phyloP scores from a whole-genome alignment of 2,113 vertebrate genomes.

The Scomber japonicus region DNA sequence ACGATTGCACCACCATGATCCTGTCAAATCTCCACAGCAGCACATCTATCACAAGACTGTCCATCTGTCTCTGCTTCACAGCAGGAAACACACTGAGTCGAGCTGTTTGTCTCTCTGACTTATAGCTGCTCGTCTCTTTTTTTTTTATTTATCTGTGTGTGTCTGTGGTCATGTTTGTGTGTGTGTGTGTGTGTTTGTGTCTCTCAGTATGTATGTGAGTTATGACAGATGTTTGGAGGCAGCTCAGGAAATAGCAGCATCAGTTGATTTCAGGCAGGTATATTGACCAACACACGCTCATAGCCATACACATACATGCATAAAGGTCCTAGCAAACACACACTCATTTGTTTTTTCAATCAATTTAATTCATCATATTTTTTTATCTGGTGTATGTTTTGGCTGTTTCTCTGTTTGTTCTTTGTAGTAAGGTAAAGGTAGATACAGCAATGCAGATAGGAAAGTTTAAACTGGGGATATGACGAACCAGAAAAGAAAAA shows the following conservation, averaged over 20 bases:
- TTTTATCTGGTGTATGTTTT: background rate
- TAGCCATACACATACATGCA: background rate
- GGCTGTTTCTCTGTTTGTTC: background rate
- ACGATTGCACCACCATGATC: background rate
- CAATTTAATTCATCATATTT: background rate
- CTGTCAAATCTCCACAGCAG: background rate
- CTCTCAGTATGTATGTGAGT: background rate
- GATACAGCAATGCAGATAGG: background rate
- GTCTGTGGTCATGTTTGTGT: background rate
- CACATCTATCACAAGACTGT: conserved; percentile 25
- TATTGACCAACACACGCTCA: background rate
- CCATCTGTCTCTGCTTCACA: conserved; percentile 10
- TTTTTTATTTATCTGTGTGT: conserved; percentile 6
- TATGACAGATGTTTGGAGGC: conserved; percentile 23
- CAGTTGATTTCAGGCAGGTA: background rate
- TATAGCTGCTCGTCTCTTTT: background rate
- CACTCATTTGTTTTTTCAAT: background rate
- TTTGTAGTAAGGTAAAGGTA: background rate
- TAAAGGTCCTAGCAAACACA: background rate
- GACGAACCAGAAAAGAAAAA: background rate
- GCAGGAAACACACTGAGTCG: rapidly evolving
- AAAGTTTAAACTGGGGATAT: background rate
- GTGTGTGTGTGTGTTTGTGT: background rate
- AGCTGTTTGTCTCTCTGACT: conserved; percentile 19
- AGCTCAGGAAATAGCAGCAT: conserved; percentile 11